Base-by-base conservation (phyloP, 1,140 invertebrate species). In the Nebria ingens region DNA sequence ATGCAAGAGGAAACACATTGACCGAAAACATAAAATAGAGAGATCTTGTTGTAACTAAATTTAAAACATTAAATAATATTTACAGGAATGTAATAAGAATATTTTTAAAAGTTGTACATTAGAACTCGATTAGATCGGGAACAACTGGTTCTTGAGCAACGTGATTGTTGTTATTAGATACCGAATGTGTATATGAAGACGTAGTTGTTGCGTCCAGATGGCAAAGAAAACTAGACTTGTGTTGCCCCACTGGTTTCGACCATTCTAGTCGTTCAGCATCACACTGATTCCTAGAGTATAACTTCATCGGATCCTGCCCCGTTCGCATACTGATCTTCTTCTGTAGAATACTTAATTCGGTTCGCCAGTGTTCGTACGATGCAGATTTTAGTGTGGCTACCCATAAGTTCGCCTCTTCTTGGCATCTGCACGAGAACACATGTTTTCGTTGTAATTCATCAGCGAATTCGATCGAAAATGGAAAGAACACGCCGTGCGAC, bases 301-400 rank as follows among this genome's bases (percentile, higher is more conserved):
- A 45, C 15, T 4, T 4, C 17, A 17, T 3, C 9, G 40, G 17
- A 45, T 68, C 64, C 56, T 66, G 60, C 15, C 67, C 67, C 17
- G 61, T 64, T 38, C 62, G 63, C 67, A 69, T 69, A 52, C 59
- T 61, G 19, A 69, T 62, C 59, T 69, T 68, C 13, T 66, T 67
- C 56, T 63, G 65, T 40, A 69, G 61, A 54, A 69, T 66, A 2
- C 61, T 56, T 38, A 62, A 67, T 53, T 66, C 62, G 6, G 65
- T 68, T 56, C 64, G 55, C 68, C 68, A 69, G 53, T 68, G 64
- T 58, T 67, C 68, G 58, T 71, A 71, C 17, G 68, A 68, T 13
- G 67, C 61, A 45, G 59, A 60, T 60, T 68, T 71, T 42, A 71
- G 58, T 15, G 61, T 60, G 19, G 64, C 57, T 6, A 71, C 68